Conservation (phyloP, 2,888 invertebrate genomes). For the Thyatira batis region DNA sequence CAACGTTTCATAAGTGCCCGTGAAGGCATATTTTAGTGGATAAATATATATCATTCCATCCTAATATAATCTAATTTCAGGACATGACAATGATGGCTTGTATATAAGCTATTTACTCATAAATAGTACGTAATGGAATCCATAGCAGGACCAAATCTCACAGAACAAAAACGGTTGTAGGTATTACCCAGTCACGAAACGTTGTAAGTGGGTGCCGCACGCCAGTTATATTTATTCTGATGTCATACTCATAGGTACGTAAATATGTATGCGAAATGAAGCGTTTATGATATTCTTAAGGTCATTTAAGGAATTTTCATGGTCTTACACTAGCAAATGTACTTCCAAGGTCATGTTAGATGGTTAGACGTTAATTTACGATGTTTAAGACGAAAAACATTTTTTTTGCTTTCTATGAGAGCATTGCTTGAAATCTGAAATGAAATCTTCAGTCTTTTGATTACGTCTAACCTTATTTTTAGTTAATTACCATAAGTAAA, state of each 20-base stretch:
- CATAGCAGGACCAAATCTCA: background rate
- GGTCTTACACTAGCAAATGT: background rate
- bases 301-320: background rate
- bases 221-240: constrained; percentile 26
- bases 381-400: background rate
- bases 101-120: too few species aligned
- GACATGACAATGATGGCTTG: too few species aligned
- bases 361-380: too few species aligned
- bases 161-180: background rate
- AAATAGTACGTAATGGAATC: too few species aligned
- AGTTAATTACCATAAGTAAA: background rate
- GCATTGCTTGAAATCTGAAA: too few species aligned
- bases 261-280: constrained; percentile 29
- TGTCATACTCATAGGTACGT: constrained; percentile 42
- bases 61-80: too few species aligned
- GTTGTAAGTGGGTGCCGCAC: constrained; percentile 10
- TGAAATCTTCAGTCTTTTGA: too few species aligned
- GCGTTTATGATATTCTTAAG: constrained; percentile 23
- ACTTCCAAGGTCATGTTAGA: too few species aligned
- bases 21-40: too few species aligned
- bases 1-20: too few species aligned
- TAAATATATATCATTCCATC: too few species aligned
- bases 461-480: background rate
- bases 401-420: too few species aligned
- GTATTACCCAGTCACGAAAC: background rate